Evolutionary conservation across 2,888 invertebrate species (phyloP), one percentile per base, ranked within the genome.

Genomic region (Chymomyza fuscimana): DNA sequence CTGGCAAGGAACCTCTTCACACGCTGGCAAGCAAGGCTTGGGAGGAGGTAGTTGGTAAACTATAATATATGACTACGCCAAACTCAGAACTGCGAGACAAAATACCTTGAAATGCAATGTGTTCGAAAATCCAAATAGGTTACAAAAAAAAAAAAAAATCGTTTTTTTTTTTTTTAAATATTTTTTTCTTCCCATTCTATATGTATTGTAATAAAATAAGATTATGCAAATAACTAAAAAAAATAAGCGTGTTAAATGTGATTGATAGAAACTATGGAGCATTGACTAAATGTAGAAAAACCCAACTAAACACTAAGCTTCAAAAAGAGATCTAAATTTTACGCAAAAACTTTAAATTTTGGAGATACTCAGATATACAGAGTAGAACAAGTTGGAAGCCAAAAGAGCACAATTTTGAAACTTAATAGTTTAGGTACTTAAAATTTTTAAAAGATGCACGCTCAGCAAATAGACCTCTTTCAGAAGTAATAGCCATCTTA

Each of bases 41-140:
- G 25, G 58, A 5, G 63, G 32, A n/a, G 63, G 70, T 3, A 76
- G 81, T 56, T 81, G 81, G 86, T 82, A 82, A 76, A 63, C 5
- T 7, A 16, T 4, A 4, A 16, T 12, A 25, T 19, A n/a, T 6
- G 52, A 29, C 25, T 6, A 56, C 1, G 16, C n/a, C 58, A 51
- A 40, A 70, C 65, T 59, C 63, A 59, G 62, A 68, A 65, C 76
- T 65, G 66, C 76, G 73, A 72, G 60, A 72, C 66, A 68, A 73
- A 67, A 51, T 46, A 46, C 40, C 12, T 12, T 46, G 12, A 12
- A 46, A 46, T 46, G 22, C 58, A 22, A 15, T 60, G 19, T 16
- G 32, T 36, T 60, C 10, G 16, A 60, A 36, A 36, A 60, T 25
- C 29, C 58, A 60, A 60, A 60, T 29, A 60, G n/a, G 4, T 60